Evolutionary conservation across 2,113 vertebrate species (phyloP).

Genomic region (Cisticola juncidis): DNA sequence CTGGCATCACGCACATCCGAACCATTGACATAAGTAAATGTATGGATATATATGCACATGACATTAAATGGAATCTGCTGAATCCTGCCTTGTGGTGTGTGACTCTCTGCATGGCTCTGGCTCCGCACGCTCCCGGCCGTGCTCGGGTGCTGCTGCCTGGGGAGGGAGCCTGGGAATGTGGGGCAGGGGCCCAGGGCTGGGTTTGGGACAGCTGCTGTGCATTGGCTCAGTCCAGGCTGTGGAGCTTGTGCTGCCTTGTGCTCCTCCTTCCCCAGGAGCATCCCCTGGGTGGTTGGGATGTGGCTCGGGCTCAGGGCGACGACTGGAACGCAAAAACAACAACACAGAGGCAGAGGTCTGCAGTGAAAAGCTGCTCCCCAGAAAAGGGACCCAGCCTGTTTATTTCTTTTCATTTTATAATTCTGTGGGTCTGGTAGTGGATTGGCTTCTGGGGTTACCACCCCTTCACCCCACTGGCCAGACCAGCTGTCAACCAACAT

Average conservation of each 20-base stretch:
- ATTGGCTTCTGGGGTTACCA: no score
- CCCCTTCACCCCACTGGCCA: no score
- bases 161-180: background rate
- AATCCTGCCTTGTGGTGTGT: conserved; percentile 41
- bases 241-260: background rate
- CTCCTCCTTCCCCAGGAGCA: background rate
- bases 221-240: rapidly evolving
- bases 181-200: background rate
- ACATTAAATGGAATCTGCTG: conserved; percentile 64
- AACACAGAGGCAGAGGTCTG: no score
- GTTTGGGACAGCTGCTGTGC: background rate
- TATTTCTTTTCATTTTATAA: no score
- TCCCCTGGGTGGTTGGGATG: rapidly evolving
- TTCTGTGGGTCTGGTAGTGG: no score
- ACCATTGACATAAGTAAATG: conserved; percentile 57
- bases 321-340: no score
- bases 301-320: rapidly evolving
- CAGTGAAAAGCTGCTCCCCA: no score
- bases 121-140: background rate
- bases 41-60: conserved; percentile 59
- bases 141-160: background rate
- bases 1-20: conserved; percentile 42
- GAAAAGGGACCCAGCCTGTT: no score
- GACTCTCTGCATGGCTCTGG: conserved; percentile 21
- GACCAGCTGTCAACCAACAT: no score